These are phyloP conservation scores for Mohoua ochrocephala DNA, from an alignment of 2,113 vertebrate genomes.

Conservation along the genomic window DNA sequence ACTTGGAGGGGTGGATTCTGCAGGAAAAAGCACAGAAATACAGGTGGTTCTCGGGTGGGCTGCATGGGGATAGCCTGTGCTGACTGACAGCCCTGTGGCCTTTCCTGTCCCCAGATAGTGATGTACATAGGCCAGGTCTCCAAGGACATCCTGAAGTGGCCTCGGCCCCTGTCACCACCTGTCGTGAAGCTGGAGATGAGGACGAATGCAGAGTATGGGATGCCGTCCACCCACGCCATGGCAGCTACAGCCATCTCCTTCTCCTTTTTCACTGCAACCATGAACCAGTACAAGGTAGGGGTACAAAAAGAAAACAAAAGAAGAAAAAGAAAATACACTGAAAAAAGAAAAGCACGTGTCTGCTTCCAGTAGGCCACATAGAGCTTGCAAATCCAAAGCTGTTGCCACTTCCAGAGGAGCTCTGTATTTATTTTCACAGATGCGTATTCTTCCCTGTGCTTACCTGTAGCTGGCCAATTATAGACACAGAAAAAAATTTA, in stretches of 20 bases:
- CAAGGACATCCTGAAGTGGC: conserved; percentile 93
- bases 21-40: background rate
- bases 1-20: background rate
- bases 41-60: background rate
- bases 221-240: conserved; percentile 97
- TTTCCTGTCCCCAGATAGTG: conserved; percentile 78
- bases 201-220: conserved; percentile 84
- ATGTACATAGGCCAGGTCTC: conserved; percentile 95
- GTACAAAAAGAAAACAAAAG: background rate
- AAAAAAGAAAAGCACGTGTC: background rate
- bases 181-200: conserved; percentile 90
- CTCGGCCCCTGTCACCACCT: conserved; percentile 86
- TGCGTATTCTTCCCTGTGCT: background rate
- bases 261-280: conserved; percentile 81
- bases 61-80: background rate
- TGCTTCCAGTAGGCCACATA: background rate
- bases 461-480: background rate
- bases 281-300: conserved; percentile 83
- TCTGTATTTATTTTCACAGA: background rate
- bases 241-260: conserved; percentile 90
- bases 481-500: background rate
- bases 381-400: background rate
- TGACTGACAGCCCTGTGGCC: background rate
- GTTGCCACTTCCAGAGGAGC: background rate
- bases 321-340: background rate